Evolutionary conservation across 2,888 invertebrate genomes (phyloP), one percentile per base, ranked within the genome.

Genomic region (Mimas tiliae): DNA sequence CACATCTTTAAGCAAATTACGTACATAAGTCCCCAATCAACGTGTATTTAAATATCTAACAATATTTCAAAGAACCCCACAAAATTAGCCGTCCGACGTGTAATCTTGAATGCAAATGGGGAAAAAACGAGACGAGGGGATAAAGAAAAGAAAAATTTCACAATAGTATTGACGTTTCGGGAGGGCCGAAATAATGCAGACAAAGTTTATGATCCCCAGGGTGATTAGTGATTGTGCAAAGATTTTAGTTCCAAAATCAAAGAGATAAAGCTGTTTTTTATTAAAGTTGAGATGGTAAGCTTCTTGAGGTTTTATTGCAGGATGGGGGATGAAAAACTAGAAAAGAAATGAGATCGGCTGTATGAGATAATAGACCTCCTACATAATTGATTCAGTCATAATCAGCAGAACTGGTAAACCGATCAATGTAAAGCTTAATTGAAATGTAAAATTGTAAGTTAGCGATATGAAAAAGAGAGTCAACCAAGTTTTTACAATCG

Each of bases 51-150:
- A 66, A 63, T 66, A 53, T 45, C 53, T 34, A 63, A 53, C 52
- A 66, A 64, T 63, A 50, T 65, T 62, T 50, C 53, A 66, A 63
- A 62, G 66, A 48, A 58, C 79, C 27, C 72, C 70, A 71, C 70
- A 67, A 79, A 83, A 83, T 84, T 83, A 84, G 78, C 72, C 70
- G 69, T 71, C 71, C 63, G 72, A 67, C 70, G 73, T 78, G 77
- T 81, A 84, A 85, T 85, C 79, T 77, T 67, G 64, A 80, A 85
- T 84, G 84, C 80, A 83, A 85, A 85, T 85, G 80, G 73, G 69
- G 70, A 74, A 77, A 74, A 75, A 33, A 48, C 53, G 53, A 71
- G 72, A 69, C 63, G 68, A 70, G 70, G 73, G 70, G 67, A 69
- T 66, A 67, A 65, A 68, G 67, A 69, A 72, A 70, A 68, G 66